Evolutionary conservation across 1,140 invertebrate species (phyloP).

Genomic region (Panulirus ornatus): DNA sequence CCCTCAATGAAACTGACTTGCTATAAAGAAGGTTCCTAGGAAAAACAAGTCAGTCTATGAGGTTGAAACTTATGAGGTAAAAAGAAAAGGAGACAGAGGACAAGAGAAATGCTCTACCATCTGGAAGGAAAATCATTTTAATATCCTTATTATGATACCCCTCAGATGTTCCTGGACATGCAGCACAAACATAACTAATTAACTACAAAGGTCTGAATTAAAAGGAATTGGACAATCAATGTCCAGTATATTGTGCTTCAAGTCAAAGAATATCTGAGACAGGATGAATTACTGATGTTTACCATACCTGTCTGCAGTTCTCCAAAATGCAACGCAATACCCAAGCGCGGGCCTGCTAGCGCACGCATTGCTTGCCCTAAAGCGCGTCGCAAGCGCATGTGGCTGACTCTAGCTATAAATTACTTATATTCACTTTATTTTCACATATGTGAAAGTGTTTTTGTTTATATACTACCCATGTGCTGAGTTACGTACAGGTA

Average conservation of each 20-base stretch:
- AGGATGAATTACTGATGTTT: slow-evolving; percentile 49
- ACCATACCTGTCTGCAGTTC: slow-evolving; percentile 65
- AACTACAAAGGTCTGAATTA: slow-evolving; percentile 32
- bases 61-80: slow-evolving; percentile 1
- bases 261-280: slow-evolving; percentile 75
- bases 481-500: slow-evolving; percentile 86
- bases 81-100: slow-evolving; percentile 65
- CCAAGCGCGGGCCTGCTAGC: slow-evolving; percentile 69
- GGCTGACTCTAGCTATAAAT: slow-evolving; percentile 72
- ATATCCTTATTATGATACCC: slow-evolving; percentile 67
- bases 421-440: slow-evolving; percentile 9
- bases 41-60: slow-evolving; percentile 55
- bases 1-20: slow-evolving; percentile 62
- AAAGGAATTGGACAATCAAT: slow-evolving; percentile 2
- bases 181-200: slow-evolving; percentile 39
- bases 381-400: slow-evolving; percentile 74
- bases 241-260: slow-evolving; percentile 41
- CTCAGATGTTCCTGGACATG: slow-evolving; percentile 74
- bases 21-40: background rate
- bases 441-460: slow-evolving; percentile 45
- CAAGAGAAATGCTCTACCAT: slow-evolving; percentile 75
- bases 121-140: slow-evolving; percentile 75
- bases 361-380: slow-evolving; percentile 59
- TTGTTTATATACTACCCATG: slow-evolving; percentile 65
- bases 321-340: slow-evolving; percentile 62